Percentiles rank a stretch among this genome's conserved stretches.
Conservation (phyloP, 2,888 invertebrate species). For the Lasioglossum oenotherae region DNA sequence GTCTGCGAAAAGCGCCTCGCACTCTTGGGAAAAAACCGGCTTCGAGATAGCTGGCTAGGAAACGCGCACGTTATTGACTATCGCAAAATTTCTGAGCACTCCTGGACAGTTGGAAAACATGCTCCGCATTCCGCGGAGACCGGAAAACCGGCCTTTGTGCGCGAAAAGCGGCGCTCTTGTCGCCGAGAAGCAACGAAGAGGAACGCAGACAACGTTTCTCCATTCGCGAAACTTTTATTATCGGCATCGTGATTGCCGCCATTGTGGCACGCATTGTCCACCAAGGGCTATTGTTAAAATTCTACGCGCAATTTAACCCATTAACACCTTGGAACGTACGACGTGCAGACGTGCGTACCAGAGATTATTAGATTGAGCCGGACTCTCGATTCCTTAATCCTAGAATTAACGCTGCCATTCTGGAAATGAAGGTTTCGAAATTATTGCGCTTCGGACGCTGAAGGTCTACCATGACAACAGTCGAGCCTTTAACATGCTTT, state of each 20-base stretch:
- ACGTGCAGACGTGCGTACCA: not conserved
- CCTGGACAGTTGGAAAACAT: not conserved
- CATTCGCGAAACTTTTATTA: slow-evolving; percentile 9
- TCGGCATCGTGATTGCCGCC: not conserved
- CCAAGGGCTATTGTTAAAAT: not conserved
- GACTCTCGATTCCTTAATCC: not conserved
- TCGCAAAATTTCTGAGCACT: not conserved
- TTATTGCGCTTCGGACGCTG: not conserved
- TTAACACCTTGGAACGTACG: not conserved
- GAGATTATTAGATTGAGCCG: not conserved
- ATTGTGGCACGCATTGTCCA: slow-evolving; percentile 2
- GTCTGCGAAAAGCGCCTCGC: not conserved
- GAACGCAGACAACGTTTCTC: not conserved
- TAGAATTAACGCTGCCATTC: not conserved
- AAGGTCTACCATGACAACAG: no score
- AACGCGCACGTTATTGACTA: slow-evolving; percentile 1
- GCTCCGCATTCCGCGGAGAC: not conserved
- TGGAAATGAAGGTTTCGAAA: not conserved
- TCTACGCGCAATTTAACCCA: slow-evolving; percentile 2
- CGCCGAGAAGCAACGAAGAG: not conserved
- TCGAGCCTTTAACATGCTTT: no score
- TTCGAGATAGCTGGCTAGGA: not conserved
- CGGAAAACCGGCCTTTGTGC: not conserved
- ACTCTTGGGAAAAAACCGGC: not conserved
- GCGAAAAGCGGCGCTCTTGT: slow-evolving; percentile 1